Evolutionary conservation across 2,888 invertebrate species (phyloP).

Genomic region (Drosophila siamana): DNA sequence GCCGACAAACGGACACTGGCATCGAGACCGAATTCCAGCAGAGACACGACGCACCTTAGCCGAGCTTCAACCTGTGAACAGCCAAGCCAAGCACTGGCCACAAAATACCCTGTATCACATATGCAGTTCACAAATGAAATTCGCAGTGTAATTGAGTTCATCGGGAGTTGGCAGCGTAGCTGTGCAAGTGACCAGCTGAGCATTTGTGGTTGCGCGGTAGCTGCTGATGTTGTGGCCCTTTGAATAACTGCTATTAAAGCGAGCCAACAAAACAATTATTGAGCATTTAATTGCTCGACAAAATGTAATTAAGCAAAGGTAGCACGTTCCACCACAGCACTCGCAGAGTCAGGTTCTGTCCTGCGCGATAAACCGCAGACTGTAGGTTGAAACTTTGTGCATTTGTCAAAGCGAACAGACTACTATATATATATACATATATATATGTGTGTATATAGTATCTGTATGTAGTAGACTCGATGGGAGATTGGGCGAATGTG

Average conservation of each 20-base stretch:
- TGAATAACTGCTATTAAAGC: conserved; percentile 78
- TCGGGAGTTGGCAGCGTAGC: no score
- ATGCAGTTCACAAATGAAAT: not conserved
- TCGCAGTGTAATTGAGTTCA: not conserved
- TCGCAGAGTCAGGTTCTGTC: conserved; percentile 25
- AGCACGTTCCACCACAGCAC: conserved; percentile 51
- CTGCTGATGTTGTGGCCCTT: conserved; percentile 50
- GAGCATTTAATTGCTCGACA: conserved; percentile 78
- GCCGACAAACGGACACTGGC: conserved; percentile 59
- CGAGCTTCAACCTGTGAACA: conserved; percentile 29
- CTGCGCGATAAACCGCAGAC: conserved; percentile 62
- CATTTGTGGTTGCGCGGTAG: conserved; percentile 1
- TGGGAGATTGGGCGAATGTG: no score
- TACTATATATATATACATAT: conserved; percentile 16
- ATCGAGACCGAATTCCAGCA: conserved; percentile 42
- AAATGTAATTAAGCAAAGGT: conserved; percentile 78
- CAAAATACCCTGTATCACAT: conserved; percentile 25
- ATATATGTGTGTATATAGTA: not conserved
- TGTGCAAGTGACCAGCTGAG: not conserved
- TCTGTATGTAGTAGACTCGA: not conserved
- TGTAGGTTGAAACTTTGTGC: conserved; percentile 39
- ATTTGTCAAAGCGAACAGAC: conserved; percentile 39
- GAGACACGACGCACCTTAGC: conserved; percentile 60
- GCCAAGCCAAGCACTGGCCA: conserved; percentile 31
- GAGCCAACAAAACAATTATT: conserved; percentile 79